Base-by-base conservation (phyloP, 2,888 invertebrate species). In the Leptopilina drosophilae region DNA sequence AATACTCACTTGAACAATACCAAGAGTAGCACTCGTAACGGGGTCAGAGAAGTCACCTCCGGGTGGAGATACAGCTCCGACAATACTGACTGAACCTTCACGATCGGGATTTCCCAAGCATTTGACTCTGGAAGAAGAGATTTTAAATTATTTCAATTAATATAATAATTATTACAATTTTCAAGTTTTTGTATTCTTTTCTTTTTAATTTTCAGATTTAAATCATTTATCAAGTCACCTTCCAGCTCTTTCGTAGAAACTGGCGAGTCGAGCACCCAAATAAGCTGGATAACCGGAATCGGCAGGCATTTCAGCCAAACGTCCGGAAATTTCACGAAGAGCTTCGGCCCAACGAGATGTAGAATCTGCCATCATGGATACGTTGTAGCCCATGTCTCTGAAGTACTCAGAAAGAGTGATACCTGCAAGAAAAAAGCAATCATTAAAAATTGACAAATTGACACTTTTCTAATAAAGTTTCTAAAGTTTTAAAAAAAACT, bases 11-110 rank as follows among this genome's bases (percentile, higher is more conserved):
- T 99, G 99, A 82, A 99, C 99, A 92, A 99, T 99, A 94, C 98
- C 97, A 82, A 99, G 95, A 15, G 99, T 99, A 81, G 99, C 99
- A 0, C 99, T 98, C 3, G 99, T 99, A 78, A 99, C 99, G 77
- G 99, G 99, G 95, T 99, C 99, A 20, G 99, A 99, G 95, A 99
- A 99, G 94, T 99, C 99, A 93, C 99, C 99, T 93, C 99, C 99
- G 89, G 99, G 99, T 67, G 99, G 99, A 1, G 99, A 99, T 83
- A 99, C 99, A 91, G 99, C 99, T 85, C 99, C 99, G 82, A 99
- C 99, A 93, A 99, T 99, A 87, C 98, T 99, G 79, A 99, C 99
- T 80, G 98, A 98, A 81, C 99, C 99, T 93, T 99, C 99, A 88
- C 99, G 94, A 92, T 98, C 98, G 5, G 99, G 99, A 93, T 98